A percentile compares a stretch with the other conserved stretches of the same genome.
Evolutionary conservation across 1,140 invertebrate species (phyloP).

Genomic region (Heterodera carotae): DNA sequence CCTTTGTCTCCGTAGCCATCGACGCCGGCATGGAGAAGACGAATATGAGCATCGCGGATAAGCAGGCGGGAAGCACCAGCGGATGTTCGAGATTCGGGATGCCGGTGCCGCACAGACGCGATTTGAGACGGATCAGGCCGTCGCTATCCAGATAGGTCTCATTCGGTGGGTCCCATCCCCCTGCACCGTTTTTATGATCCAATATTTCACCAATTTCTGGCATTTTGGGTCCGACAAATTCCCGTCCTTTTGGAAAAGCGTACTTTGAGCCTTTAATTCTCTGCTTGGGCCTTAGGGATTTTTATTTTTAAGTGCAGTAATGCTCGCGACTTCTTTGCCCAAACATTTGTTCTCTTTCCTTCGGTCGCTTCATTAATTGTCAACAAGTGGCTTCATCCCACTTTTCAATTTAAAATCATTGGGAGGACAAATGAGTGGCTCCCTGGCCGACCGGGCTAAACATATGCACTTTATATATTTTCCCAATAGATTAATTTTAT

Average conservation of each 20-base stretch:
- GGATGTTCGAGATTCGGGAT: constrained; percentile 5
- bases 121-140: constrained; percentile 8
- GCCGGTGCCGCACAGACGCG: neutral
- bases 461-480: too few relatives aligned
- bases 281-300: neutral
- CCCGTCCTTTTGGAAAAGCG: neutral
- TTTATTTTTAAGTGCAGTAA: neutral
- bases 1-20: too few relatives aligned
- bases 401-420: neutral
- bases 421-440: too few relatives aligned
- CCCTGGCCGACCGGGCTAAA: too few relatives aligned
- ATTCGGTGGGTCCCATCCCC: neutral
- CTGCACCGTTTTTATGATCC: neutral
- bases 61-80: too few relatives aligned
- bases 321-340: neutral
- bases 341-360: neutral
- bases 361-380: neutral
- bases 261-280: neutral
- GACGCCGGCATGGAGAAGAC: constrained; percentile 22
- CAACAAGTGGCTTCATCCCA: neutral
- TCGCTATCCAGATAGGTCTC: constrained; percentile 9
- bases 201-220: too few relatives aligned
- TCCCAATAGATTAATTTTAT: too few relatives aligned
- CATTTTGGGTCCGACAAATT: too few relatives aligned
- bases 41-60: too few relatives aligned